Evolutionary conservation across 1,140 invertebrate genomes (phyloP).

Genomic region (Drosophila nebulosa): DNA sequence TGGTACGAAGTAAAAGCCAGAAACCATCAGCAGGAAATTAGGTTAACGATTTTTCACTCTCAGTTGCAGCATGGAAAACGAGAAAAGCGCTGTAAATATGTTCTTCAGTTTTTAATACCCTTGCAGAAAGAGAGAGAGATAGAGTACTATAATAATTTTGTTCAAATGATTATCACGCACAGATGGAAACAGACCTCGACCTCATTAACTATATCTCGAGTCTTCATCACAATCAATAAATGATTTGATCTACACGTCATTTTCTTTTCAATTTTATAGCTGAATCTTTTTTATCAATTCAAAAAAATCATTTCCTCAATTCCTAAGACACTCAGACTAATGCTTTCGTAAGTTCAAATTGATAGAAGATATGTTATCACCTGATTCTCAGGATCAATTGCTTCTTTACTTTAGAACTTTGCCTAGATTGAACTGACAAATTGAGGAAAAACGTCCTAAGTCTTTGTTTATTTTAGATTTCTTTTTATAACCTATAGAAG

Average conservation of each 20-base stretch:
- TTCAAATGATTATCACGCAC: not conserved
- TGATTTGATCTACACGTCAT: not conserved
- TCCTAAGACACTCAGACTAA: no score
- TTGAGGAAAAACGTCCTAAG: no score
- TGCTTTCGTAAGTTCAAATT: no score
- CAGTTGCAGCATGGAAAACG: slow-evolving; percentile 28
- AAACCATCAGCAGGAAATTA: slow-evolving; percentile 59
- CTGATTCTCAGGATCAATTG: no score
- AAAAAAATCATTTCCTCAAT: no score
- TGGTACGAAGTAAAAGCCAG: slow-evolving; percentile 5
- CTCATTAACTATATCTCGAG: not conserved
- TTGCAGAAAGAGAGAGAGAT: no score
- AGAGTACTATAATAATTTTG: not conserved
- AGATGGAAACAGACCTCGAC: not conserved
- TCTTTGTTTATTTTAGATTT: no score
- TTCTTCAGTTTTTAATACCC: slow-evolving; percentile 19
- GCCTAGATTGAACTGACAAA: no score
- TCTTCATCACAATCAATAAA: not conserved
- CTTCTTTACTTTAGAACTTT: no score
- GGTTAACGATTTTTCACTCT: slow-evolving; percentile 78
- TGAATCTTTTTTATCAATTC: not conserved
- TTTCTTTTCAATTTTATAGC: not conserved
- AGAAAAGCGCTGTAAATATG: slow-evolving; percentile 45
- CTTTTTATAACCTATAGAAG: no score
- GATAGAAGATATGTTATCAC: no score